Percentiles rank a stretch among this genome's conserved stretches.
Evolutionary conservation across 2,113 vertebrate genomes (phyloP).

Genomic region (Helogale parvula): DNA sequence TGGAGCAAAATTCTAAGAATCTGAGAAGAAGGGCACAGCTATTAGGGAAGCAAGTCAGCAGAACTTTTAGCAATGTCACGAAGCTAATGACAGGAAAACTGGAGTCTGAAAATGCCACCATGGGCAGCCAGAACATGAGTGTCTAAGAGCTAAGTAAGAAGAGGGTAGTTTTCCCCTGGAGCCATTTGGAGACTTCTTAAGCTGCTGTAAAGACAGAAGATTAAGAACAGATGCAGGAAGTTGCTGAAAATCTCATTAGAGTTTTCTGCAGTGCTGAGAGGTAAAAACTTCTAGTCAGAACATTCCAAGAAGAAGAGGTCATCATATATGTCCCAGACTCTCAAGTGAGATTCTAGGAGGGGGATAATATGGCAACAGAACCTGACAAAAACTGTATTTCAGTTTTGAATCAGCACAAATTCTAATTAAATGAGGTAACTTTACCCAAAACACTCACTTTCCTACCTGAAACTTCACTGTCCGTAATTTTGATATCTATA

Average conservation of each 20-base stretch:
- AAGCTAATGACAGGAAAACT: not conserved
- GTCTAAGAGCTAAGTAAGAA: not conserved
- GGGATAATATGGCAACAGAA: not conserved
- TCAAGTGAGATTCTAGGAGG: not conserved
- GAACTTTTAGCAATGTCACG: conserved; percentile 28
- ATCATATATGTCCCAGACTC: not conserved
- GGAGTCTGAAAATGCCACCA: not conserved
- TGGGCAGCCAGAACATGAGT: not conserved
- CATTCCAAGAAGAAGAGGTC: not conserved
- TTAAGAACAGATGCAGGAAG: not conserved
- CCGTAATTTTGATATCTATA: not conserved
- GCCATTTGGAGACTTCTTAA: not conserved
- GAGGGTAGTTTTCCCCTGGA: not conserved
- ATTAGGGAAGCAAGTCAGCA: not conserved
- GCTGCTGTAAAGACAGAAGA: not conserved
- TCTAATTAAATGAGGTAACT: not conserved
- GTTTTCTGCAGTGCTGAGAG: not conserved
- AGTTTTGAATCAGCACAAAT: not conserved
- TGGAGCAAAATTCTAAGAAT: not conserved
- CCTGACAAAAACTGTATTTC: not conserved
- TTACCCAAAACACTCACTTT: not conserved
- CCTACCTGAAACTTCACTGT: not conserved
- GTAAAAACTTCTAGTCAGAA: not conserved
- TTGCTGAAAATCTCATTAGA: not conserved
- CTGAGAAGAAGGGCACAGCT: not conserved